These are phyloP conservation scores for Amorpha juglandis DNA, from an alignment of 2,888 invertebrate genomes.

Conservation along the genomic window DNA sequence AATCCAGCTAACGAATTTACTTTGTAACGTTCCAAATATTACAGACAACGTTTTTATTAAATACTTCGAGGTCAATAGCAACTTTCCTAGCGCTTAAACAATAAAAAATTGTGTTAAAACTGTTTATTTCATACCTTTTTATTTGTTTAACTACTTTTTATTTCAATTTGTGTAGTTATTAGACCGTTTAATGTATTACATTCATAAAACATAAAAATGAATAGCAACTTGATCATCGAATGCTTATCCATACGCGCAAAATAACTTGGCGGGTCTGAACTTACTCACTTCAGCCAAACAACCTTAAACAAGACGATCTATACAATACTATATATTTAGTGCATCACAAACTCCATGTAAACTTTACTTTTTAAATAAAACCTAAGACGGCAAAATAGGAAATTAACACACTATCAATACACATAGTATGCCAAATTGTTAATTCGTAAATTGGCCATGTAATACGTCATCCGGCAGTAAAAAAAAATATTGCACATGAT, in stretches of 20 bases:
- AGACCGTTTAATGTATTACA: neutral
- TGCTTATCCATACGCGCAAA: too few species aligned
- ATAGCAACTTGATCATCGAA: neutral
- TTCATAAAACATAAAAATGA: neutral
- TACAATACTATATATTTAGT: too few species aligned
- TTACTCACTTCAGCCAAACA: too few species aligned
- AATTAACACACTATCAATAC: too few species aligned
- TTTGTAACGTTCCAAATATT: neutral
- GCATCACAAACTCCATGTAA: too few species aligned
- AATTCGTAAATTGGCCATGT: too few species aligned
- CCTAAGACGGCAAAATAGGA: too few species aligned
- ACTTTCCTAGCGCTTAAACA: neutral
- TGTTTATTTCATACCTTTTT: neutral
- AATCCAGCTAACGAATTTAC: neutral
- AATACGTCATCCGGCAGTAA: too few species aligned
- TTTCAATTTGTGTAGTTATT: neutral
- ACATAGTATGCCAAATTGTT: too few species aligned
- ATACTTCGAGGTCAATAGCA: slow-evolving; percentile 8
- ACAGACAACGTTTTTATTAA: neutral
- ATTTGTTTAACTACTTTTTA: neutral
- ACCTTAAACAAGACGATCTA: too few species aligned
- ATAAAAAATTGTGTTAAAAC: slow-evolving; percentile 3
- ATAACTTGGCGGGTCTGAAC: neutral
- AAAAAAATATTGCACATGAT: too few species aligned
- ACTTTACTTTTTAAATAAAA: too few species aligned